A percentile compares a stretch with the other conserved stretches of the same genome.
Evolutionary conservation across 1,140 invertebrate genomes (phyloP).

Genomic region (Melitaea cinxia): DNA sequence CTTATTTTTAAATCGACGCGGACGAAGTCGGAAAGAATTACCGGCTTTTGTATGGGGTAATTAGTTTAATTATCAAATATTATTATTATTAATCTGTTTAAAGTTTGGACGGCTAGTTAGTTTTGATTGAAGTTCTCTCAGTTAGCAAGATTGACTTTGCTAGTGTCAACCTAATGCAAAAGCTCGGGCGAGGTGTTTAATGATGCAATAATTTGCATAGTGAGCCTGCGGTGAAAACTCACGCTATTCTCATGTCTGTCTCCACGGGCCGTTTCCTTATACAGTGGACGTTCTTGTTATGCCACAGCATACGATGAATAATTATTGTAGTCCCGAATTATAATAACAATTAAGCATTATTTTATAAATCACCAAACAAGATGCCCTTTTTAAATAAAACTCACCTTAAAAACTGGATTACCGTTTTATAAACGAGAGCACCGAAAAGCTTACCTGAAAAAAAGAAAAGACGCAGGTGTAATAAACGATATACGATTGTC

Average conservation of each 20-base stretch:
- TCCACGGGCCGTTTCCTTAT: slow-evolving; percentile 36
- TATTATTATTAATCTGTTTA: too few species aligned
- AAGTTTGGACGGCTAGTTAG: background rate
- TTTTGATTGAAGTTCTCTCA: slow-evolving; percentile 25
- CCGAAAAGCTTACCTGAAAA: slow-evolving; percentile 62
- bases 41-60: too few species aligned
- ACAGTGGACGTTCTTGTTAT: slow-evolving; percentile 53
- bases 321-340: background rate
- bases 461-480: slow-evolving; percentile 50
- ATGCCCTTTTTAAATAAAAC: background rate
- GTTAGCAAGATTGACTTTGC: slow-evolving; percentile 36
- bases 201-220: slow-evolving; percentile 81
- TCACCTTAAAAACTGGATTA: slow-evolving; percentile 30
- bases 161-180: slow-evolving; percentile 71
- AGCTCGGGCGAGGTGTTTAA: slow-evolving; percentile 73
- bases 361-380: background rate
- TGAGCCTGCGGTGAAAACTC: slow-evolving; percentile 55
- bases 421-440: slow-evolving; percentile 17
- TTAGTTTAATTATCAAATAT: too few species aligned
- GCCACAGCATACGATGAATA: slow-evolving; percentile 30
- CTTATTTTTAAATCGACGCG: too few species aligned
- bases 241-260: slow-evolving; percentile 76
- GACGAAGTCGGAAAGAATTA: too few species aligned
- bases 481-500: slow-evolving; percentile 26
- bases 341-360: background rate